Evolutionary conservation across 2,113 vertebrate genomes (phyloP).

Genomic region (Epinephelus cyanopodus): DNA sequence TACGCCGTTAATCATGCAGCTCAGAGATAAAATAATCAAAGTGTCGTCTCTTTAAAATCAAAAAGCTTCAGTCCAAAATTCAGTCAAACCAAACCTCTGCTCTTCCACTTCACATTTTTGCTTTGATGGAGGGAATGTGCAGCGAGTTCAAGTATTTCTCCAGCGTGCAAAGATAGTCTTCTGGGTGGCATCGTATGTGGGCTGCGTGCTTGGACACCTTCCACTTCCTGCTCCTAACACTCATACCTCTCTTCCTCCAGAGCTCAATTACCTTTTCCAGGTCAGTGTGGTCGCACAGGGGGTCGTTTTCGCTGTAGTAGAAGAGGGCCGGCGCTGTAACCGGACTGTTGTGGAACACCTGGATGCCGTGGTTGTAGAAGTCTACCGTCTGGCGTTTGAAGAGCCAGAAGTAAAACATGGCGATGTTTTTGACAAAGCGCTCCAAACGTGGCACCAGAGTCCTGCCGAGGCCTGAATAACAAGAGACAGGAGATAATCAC

Average conservation of each 20-base stretch:
- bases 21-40: neutral
- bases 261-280: conserved; percentile 57
- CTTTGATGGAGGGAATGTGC: neutral
- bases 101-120: neutral
- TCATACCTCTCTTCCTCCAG: conserved; percentile 65
- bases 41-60: neutral
- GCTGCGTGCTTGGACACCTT: conserved; percentile 61
- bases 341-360: conserved; percentile 51
- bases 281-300: conserved; percentile 46
- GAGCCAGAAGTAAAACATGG: conserved; percentile 75
- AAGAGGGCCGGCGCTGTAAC: conserved; percentile 67
- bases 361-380: conserved; percentile 58
- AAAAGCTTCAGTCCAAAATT: neutral
- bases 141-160: conserved; percentile 63
- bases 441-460: conserved; percentile 73
- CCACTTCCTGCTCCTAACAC: conserved; percentile 70
- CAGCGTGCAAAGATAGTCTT: conserved; percentile 64
- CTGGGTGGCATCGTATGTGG: conserved; percentile 73
- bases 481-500: neutral
- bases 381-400: conserved; percentile 55
- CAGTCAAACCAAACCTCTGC: neutral
- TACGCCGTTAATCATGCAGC: neutral
- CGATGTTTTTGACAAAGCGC: conserved; percentile 31
- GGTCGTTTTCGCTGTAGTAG: conserved; percentile 75
- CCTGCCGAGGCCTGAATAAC: conserved; percentile 72